Evolutionary conservation across 2,113 vertebrate species (phyloP).

Genomic region (Meriones unguiculatus): DNA sequence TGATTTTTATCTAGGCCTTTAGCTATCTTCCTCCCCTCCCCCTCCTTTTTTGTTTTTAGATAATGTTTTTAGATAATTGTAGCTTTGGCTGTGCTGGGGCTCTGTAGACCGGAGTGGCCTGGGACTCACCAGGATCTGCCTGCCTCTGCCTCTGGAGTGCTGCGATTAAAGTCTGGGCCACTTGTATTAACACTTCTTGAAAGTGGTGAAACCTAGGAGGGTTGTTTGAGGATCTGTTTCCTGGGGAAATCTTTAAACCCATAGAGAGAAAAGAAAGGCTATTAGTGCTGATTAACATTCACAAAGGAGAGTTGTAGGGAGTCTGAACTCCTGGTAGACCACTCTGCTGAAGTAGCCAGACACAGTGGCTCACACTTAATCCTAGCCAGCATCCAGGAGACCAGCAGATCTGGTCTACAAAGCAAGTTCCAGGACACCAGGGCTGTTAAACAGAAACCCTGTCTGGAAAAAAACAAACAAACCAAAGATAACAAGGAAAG

Average conservation of each 20-base stretch:
- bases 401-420: neutral
- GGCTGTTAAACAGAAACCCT: neutral
- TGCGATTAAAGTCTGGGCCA: neutral
- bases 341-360: neutral
- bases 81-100: neutral
- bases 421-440: neutral
- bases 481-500: neutral
- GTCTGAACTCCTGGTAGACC: constrained; percentile 18
- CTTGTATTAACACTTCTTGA: constrained; percentile 44
- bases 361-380: neutral
- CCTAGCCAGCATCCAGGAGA: too few relatives aligned
- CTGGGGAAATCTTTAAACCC: constrained; percentile 51
- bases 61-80: neutral
- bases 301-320: constrained; percentile 28
- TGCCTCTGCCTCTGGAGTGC: neutral
- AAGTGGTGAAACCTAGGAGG: neutral
- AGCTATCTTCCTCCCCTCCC: too few relatives aligned
- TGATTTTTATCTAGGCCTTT: constrained; percentile 42
- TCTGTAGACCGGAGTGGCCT: neutral
- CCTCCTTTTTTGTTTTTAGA: neutral
- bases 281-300: constrained; percentile 45
- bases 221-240: neutral
- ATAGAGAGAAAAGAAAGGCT: constrained; percentile 24
- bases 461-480: neutral
- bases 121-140: neutral